These are phyloP conservation scores for Agonum fuliginosum DNA, from an alignment of 2,888 invertebrate genomes.

Conservation along the genomic window DNA sequence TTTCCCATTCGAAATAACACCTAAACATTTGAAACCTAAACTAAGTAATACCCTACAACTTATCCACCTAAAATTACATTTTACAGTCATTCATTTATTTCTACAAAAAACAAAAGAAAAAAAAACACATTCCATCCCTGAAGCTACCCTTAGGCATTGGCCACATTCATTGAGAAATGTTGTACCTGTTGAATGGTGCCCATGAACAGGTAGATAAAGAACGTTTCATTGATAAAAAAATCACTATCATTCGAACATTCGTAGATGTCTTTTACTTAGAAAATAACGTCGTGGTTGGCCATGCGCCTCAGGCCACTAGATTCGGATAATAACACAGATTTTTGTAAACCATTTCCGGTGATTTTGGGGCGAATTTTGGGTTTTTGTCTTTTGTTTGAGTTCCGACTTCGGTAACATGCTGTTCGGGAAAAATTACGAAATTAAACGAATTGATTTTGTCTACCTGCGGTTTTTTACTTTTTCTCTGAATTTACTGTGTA, in stretches of 20 bases:
- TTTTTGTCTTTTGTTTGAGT: slow-evolving; percentile 33
- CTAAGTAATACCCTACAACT: not conserved
- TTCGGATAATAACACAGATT: slow-evolving; percentile 37
- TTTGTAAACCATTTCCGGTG: slow-evolving; percentile 47
- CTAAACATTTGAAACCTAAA: not conserved
- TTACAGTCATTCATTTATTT: slow-evolving; percentile 29
- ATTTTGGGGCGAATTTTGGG: slow-evolving; percentile 28
- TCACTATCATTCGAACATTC: slow-evolving; percentile 36
- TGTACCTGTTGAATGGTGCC: slow-evolving; percentile 28
- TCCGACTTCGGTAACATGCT: slow-evolving; percentile 19
- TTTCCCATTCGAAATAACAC: slow-evolving; percentile 28
- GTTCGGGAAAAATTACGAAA: slow-evolving; percentile 3
- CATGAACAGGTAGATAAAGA: slow-evolving; percentile 19
- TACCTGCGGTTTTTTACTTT: slow-evolving; percentile 13
- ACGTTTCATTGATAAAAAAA: slow-evolving; percentile 45
- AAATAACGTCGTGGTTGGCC: slow-evolving; percentile 29
- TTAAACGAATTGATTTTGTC: slow-evolving; percentile 24
- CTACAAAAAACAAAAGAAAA: slow-evolving; percentile 27
- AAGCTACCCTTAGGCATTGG: not conserved
- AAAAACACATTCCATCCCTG: slow-evolving; percentile 26
- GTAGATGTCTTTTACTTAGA: slow-evolving; percentile 17
- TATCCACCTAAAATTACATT: not conserved
- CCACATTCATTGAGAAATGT: slow-evolving; percentile 8
- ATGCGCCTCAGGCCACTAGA: slow-evolving; percentile 8
- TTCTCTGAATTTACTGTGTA: not conserved